phyloP scores from a whole-genome alignment of 2,797 vertebrate genomes.

The Oreochromis mossambicus region DNA sequence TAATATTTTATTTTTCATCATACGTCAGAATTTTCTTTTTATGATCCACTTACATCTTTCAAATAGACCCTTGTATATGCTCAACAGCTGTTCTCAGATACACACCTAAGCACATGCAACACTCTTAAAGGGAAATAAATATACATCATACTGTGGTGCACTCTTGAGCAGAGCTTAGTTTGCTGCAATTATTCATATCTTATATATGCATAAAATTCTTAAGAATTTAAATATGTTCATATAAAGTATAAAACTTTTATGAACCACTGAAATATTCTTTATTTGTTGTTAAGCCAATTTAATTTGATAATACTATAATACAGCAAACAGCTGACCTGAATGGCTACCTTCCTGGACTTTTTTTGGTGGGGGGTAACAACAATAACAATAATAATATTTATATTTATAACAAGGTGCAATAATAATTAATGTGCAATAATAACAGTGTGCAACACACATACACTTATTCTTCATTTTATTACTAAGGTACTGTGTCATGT shows the following conservation, averaged over 20 bases:
- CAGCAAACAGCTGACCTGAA: no score
- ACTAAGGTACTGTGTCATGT: no score
- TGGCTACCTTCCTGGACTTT: no score
- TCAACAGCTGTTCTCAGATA: conserved; percentile 3
- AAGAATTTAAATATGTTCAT: background rate
- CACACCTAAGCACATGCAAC: background rate
- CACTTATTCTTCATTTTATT: no score
- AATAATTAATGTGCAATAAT: no score
- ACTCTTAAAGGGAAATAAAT: background rate
- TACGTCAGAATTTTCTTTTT: background rate
- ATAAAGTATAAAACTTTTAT: background rate
- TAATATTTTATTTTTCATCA: background rate
- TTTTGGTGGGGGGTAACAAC: no score
- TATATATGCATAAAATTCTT: background rate
- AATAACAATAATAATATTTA: no score
- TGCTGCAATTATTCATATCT: background rate
- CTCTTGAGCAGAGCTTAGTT: background rate
- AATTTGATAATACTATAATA: background rate
- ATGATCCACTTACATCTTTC: background rate
- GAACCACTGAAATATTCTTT: background rate
- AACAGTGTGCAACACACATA: no score
- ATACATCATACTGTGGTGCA: background rate
- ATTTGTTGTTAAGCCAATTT: background rate
- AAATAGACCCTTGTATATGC: background rate
- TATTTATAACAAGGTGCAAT: no score